Evolutionary conservation across 2,797 vertebrate species (phyloP).

Genomic region (Natrix natrix): DNA sequence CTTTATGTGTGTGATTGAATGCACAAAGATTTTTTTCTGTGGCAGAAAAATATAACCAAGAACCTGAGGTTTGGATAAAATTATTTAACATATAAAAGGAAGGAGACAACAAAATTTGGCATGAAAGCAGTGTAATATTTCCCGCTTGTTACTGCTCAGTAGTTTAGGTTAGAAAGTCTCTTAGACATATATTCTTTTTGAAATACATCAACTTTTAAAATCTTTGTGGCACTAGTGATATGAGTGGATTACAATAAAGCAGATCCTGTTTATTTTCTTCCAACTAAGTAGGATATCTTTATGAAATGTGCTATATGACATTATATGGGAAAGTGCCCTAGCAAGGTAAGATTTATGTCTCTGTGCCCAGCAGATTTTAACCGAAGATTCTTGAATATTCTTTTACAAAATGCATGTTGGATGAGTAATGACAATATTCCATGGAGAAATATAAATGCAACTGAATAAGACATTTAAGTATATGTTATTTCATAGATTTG

Average conservation of each 20-base stretch:
- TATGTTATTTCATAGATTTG: background rate
- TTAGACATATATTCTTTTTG: background rate
- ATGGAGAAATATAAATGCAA: background rate
- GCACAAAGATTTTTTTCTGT: background rate
- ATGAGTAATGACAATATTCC: background rate
- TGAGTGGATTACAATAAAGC: background rate
- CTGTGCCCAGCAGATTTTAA: background rate
- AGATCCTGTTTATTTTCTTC: background rate
- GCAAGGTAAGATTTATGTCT: background rate
- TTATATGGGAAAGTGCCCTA: background rate
- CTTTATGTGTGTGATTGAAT: background rate
- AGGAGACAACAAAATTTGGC: too few species aligned
- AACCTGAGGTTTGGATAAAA: background rate
- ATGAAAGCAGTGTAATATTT: background rate
- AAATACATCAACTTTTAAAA: background rate
- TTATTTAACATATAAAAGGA: background rate
- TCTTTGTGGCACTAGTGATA: background rate
- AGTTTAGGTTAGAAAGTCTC: background rate
- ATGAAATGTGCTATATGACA: background rate
- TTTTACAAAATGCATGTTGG: background rate
- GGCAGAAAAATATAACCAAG: background rate
- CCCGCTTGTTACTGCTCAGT: background rate
- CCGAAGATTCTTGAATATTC: background rate
- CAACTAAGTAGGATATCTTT: background rate
- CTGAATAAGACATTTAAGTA: background rate